A percentile compares a stretch with the other conserved stretches of the same genome.
These are phyloP conservation scores for Zeugodacus cucurbitae DNA, from an alignment of 1,140 invertebrate species.

Conservation along the genomic window DNA sequence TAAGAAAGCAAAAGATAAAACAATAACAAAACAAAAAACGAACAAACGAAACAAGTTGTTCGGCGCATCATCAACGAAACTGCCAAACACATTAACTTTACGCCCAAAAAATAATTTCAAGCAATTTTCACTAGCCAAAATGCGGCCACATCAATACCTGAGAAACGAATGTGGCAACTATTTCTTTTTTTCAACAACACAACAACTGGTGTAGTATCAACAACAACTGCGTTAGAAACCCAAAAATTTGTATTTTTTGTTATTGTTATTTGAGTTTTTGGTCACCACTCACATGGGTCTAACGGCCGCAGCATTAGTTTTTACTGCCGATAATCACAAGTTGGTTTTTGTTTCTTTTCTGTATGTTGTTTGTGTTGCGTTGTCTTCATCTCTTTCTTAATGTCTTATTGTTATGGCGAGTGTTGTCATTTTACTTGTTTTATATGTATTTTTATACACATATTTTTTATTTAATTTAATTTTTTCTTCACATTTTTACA, in stretches of 20 bases:
- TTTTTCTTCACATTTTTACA: not conserved
- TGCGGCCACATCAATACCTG: slow-evolving; percentile 24
- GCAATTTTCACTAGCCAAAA: slow-evolving; percentile 9
- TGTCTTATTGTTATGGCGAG: slow-evolving; percentile 16
- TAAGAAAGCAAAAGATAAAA: not conserved
- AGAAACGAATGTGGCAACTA: slow-evolving; percentile 4
- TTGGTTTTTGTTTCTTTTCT: not conserved
- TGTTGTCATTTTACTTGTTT: not conserved
- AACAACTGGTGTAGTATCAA: not conserved
- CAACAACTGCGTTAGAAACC: not conserved
- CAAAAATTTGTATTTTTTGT: not conserved
- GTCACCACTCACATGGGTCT: not conserved
- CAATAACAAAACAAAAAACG: not conserved
- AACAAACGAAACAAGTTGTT: not conserved
- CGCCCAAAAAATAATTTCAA: slow-evolving; percentile 24
- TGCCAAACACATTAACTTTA: slow-evolving; percentile 1
- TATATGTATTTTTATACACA: not conserved
- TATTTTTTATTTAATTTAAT: not conserved
- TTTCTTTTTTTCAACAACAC: not conserved
- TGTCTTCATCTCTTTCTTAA: not conserved
- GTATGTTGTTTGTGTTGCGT: not conserved
- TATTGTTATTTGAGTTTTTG: not conserved
- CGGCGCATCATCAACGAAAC: not conserved
- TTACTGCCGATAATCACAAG: slow-evolving; percentile 1
- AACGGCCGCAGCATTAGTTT: slow-evolving; percentile 13